Evolutionary conservation across 30 jellyfish, hydroid and myxozoan species (phyloP).

Genomic region (Hydra vulgaris): DNA sequence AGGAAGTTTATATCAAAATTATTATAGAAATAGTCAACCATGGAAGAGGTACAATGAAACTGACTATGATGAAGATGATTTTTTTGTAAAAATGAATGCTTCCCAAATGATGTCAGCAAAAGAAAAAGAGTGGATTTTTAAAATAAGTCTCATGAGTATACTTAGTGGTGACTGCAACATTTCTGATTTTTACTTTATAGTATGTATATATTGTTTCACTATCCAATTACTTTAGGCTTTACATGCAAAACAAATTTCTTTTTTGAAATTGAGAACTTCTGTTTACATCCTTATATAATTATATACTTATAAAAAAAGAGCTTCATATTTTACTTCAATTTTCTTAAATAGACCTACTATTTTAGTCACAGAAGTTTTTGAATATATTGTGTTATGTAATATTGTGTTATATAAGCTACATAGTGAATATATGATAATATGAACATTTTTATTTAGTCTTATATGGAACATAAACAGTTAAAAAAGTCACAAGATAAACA

Average conservation of each 20-base stretch:
- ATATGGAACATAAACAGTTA: slow-evolving; percentile 49
- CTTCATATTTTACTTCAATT: too few relatives aligned
- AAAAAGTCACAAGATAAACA: slow-evolving; percentile 28
- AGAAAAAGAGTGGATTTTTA: slow-evolving; percentile 90
- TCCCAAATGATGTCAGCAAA: slow-evolving; percentile 82
- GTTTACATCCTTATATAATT: background rate
- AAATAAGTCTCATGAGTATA: slow-evolving; percentile 68
- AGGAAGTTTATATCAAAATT: slow-evolving; percentile 3
- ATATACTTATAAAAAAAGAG: too few relatives aligned
- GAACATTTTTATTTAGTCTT: slow-evolving; percentile 39
- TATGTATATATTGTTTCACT: slow-evolving; percentile 30
- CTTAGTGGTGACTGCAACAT: slow-evolving; percentile 53
- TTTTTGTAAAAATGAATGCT: slow-evolving; percentile 47
- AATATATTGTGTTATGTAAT: too few relatives aligned
- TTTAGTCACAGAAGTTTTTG: too few relatives aligned
- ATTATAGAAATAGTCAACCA: slow-evolving; percentile 17
- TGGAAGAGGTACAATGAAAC: slow-evolving; percentile 13
- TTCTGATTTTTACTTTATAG: slow-evolving; percentile 74
- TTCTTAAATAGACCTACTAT: too few relatives aligned
- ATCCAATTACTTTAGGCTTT: background rate
- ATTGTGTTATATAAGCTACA: background rate
- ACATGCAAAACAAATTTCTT: too few relatives aligned
- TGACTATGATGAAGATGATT: slow-evolving; percentile 28
- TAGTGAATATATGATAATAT: background rate
- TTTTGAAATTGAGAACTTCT: background rate